Evolutionary conservation across 2,113 vertebrate genomes (phyloP).

Genomic region (Phrynosoma platyrhinos): DNA sequence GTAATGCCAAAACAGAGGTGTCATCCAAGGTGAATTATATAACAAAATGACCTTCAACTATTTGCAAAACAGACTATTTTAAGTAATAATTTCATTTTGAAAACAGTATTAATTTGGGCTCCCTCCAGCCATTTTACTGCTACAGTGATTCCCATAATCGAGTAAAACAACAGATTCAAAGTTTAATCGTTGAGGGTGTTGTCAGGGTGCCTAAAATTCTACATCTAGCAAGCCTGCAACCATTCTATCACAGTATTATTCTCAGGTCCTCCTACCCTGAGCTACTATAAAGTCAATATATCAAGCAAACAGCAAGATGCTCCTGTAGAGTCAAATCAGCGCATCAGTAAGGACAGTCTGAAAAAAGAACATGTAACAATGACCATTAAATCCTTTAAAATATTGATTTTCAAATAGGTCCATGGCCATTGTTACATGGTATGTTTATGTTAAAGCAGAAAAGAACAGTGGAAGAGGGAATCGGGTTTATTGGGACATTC

Average conservation of each 20-base stretch:
- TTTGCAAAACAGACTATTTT: not conserved
- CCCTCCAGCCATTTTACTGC: not conserved
- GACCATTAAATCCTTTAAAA: not conserved
- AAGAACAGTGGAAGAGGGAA: not conserved
- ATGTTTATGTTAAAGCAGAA: not conserved
- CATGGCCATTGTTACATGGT: too few relatives aligned
- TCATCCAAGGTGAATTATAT: not conserved
- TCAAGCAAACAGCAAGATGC: not conserved
- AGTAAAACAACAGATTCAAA: not conserved
- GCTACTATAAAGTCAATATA: not conserved
- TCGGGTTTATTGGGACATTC: not conserved
- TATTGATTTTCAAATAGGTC: not conserved
- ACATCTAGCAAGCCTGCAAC: not conserved
- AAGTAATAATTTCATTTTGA: not conserved
- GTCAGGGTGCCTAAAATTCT: not conserved
- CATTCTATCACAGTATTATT: not conserved
- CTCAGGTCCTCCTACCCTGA: not conserved
- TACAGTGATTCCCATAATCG: not conserved
- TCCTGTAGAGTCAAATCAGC: not conserved
- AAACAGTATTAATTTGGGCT: not conserved
- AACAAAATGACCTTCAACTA: constrained; percentile 2
- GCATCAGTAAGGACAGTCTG: not conserved
- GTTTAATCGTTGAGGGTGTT: not conserved
- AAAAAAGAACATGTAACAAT: not conserved
- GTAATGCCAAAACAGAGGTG: not conserved